Evolutionary conservation across 1,140 invertebrate species (phyloP), one percentile per base, ranked within the genome.

Genomic region (Lepidotrigona ventralis): DNA sequence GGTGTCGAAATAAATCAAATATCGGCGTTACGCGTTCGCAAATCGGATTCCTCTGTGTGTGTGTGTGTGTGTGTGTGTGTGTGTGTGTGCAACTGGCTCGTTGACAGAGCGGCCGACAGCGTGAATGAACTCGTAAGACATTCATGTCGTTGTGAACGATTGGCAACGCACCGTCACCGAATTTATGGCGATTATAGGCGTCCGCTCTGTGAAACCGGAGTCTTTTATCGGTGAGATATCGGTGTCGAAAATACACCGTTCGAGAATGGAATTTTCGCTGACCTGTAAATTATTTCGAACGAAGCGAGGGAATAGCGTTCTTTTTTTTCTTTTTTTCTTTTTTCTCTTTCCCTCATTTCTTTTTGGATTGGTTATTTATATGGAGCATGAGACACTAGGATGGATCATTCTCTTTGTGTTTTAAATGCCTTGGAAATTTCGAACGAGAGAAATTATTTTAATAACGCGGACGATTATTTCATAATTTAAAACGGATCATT

Each of bases 61-160:
- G 33, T 33, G 33, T 33, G 33, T 33, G 33, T 33, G 33, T 33
- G 3, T 33, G 33, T 33, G 33, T 33, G 33, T 33, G 33, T 2
- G 33, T 33, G 39, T 46, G 76, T 33, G 33, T 19, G 33, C 53
- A 60, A 60, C 58, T 72, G 77, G 69, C 76, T 68, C 69, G 82
- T 54, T 79, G 76, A 71, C 76, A 79, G 69, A 60, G 19, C 17
- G 56, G 53, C 19, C 17, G 56, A 54, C 23, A 46, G 77, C 23
- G n/a, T 79, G 68, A 79, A 72, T 58, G 82, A 79, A 71, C 58
- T 66, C 51, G 77, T 79, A 83, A 79, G 82, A 83, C 39, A 83
- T 70, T 26, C 4, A 21, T 23, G 46, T 17, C 8, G 17, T 56
- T 70, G 60, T 46, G 39, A 46, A 51, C 39, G 73, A 29, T 17